These are phyloP conservation scores for Trachops cirrhosus DNA, from an alignment of 2,797 vertebrate species.

Conservation along the genomic window DNA sequence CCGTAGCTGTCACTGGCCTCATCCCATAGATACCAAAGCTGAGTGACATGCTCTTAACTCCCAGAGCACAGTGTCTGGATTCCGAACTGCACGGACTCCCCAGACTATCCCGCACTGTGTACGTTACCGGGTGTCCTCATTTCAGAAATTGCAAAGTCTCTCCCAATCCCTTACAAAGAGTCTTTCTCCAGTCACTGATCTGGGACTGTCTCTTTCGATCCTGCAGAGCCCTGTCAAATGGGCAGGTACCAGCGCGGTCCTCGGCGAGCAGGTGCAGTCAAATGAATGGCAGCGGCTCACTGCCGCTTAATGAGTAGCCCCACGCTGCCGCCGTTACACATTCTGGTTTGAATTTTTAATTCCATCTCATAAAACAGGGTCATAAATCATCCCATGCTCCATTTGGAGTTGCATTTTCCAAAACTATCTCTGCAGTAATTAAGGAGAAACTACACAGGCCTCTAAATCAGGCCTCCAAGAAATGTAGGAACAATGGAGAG, in stretches of 20 bases:
- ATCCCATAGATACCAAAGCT: not conserved
- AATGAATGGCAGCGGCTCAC: not conserved
- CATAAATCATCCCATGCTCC: conserved; percentile 63
- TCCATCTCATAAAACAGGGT: conserved; percentile 63
- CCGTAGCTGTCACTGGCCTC: not conserved
- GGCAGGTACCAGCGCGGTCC: not conserved
- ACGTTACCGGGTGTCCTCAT: not conserved
- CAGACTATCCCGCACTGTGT: fast-evolving
- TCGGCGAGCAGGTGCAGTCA: conserved; percentile 31
- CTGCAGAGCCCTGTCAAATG: not conserved
- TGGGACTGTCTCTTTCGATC: not conserved
- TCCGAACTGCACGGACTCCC: not conserved
- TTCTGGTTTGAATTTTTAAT: conserved; percentile 67
- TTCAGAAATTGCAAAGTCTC: not conserved
- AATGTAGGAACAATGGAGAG: conserved; percentile 5
- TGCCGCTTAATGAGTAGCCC: conserved; percentile 40
- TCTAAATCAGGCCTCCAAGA: conserved; percentile 70
- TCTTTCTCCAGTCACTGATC: not conserved
- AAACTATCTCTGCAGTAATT: conserved; percentile 69
- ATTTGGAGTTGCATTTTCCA: conserved; percentile 65
- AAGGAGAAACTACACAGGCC: conserved; percentile 41
- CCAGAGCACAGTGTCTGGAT: not conserved
- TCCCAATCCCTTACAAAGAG: not conserved
- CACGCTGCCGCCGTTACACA: conserved; percentile 45
- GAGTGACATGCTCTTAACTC: not conserved